These are phyloP conservation scores for Menidia beryllina DNA, from an alignment of 2,113 vertebrate species.

Conservation along the genomic window DNA sequence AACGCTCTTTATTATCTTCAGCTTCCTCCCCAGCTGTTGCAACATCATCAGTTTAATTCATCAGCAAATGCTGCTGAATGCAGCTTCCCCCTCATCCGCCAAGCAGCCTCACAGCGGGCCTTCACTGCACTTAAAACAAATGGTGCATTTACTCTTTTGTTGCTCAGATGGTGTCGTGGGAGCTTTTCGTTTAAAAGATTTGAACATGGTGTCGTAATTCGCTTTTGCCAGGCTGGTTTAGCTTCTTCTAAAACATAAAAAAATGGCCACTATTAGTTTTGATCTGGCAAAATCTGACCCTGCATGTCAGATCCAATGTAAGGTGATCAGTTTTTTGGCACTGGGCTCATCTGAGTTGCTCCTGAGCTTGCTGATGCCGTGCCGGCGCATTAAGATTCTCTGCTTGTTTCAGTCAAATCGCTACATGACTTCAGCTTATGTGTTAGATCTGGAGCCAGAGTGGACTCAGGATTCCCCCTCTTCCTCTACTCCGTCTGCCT, in stretches of 20 bases:
- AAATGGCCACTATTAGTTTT: not conserved
- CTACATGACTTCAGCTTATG: conserved; percentile 1
- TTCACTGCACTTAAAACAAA: conserved; percentile 13
- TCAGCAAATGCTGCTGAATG: not conserved
- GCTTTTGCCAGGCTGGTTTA: not conserved
- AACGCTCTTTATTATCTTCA: no score
- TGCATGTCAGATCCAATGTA: not conserved
- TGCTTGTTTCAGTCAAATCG: conserved; percentile 5
- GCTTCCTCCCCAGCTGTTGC: no score
- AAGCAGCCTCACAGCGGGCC: conserved; percentile 21
- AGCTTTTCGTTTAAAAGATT: not conserved
- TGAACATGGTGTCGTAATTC: not conserved
- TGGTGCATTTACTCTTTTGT: not conserved
- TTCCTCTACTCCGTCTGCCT: conserved; percentile 5
- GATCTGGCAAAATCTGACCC: not conserved
- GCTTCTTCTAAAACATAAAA: not conserved
- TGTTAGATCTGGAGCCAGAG: conserved; percentile 6
- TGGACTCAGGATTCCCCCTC: conserved; percentile 24
- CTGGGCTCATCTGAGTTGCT: not conserved
- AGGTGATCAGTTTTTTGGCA: not conserved
- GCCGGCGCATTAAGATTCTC: not conserved
- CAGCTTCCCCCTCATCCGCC: conserved; percentile 20
- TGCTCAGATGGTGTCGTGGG: no score
- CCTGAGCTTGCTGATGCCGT: not conserved
- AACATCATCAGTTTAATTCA: no score